Conservation (phyloP, 1,140 invertebrate species). For the Chelonus insularis region DNA sequence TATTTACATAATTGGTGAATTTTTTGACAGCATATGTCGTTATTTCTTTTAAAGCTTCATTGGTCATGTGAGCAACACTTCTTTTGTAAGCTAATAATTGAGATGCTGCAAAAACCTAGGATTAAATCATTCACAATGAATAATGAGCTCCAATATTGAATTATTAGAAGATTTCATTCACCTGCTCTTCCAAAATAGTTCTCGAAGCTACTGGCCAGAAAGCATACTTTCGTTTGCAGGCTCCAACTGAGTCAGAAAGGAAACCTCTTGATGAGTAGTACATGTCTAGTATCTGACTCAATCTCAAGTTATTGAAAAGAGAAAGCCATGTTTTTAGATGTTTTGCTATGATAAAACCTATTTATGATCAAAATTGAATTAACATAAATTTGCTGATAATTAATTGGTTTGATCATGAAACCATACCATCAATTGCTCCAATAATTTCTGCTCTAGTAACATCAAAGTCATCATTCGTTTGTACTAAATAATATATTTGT, state of each 20-base stretch:
- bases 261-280: slow-evolving; percentile 69
- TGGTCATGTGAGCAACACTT: slow-evolving; percentile 36
- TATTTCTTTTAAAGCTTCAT: slow-evolving; percentile 35
- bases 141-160: too few species aligned
- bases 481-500: slow-evolving; percentile 61
- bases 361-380: slow-evolving; percentile 24
- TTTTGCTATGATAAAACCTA: slow-evolving; percentile 66
- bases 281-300: slow-evolving; percentile 71
- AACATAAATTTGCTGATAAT: not conserved
- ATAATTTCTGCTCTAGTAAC: slow-evolving; percentile 69
- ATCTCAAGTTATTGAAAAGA: slow-evolving; percentile 56
- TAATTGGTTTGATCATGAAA: slow-evolving; percentile 16
- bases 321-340: slow-evolving; percentile 61
- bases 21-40: slow-evolving; percentile 30
- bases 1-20: slow-evolving; percentile 37
- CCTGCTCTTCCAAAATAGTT: slow-evolving; percentile 44
- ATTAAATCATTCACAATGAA: not conserved
- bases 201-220: slow-evolving; percentile 45
- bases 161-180: too few species aligned
- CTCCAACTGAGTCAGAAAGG: slow-evolving; percentile 61
- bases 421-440: slow-evolving; percentile 71
- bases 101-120: slow-evolving; percentile 39
- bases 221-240: slow-evolving; percentile 62
- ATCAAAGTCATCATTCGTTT: slow-evolving; percentile 60
- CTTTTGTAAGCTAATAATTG: slow-evolving; percentile 40